Evolutionary conservation across 2,888 invertebrate species (phyloP).

Genomic region (Drosophila antonietae): DNA sequence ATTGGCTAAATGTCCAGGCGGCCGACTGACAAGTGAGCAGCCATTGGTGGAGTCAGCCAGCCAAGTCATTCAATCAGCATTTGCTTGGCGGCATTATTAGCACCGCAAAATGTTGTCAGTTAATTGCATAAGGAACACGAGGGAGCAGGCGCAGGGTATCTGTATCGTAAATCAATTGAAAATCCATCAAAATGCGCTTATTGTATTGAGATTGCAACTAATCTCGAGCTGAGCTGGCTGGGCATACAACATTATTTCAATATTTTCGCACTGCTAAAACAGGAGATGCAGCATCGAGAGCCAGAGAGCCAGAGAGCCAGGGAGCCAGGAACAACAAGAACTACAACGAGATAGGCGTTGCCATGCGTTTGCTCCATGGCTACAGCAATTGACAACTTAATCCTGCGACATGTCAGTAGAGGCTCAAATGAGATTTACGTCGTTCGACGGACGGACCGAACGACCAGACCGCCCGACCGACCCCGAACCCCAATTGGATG

Average conservation of each 20-base stretch:
- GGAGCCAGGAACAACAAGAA: slow-evolving; percentile 1
- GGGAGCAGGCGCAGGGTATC: slow-evolving; percentile 13
- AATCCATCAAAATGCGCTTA: slow-evolving; percentile 78
- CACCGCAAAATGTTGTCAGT: slow-evolving; percentile 57
- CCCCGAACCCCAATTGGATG: slow-evolving; percentile 39
- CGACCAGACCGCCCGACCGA: too few relatives aligned
- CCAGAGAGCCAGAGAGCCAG: background rate
- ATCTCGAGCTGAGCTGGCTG: slow-evolving; percentile 49
- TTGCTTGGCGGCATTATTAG: slow-evolving; percentile 47
- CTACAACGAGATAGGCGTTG: slow-evolving; percentile 12
- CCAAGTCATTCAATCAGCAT: slow-evolving; percentile 62
- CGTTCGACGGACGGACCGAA: slow-evolving; percentile 5
- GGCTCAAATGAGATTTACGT: slow-evolving; percentile 81
- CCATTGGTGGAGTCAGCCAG: slow-evolving; percentile 18
- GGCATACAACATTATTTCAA: slow-evolving; percentile 70
- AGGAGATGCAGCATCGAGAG: slow-evolving; percentile 28
- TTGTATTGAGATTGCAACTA: slow-evolving; percentile 75
- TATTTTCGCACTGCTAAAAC: slow-evolving; percentile 69
- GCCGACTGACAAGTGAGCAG: slow-evolving; percentile 40
- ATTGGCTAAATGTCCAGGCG: slow-evolving; percentile 60
- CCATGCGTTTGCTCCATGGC: slow-evolving; percentile 30
- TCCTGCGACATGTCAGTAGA: slow-evolving; percentile 79
- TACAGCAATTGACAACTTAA: slow-evolving; percentile 78
- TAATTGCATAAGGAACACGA: slow-evolving; percentile 57
- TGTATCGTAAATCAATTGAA: slow-evolving; percentile 78